Evolutionary conservation across 2,888 invertebrate species (phyloP), one percentile per base, ranked within the genome.

Genomic region (Argyresthia goedartella): DNA sequence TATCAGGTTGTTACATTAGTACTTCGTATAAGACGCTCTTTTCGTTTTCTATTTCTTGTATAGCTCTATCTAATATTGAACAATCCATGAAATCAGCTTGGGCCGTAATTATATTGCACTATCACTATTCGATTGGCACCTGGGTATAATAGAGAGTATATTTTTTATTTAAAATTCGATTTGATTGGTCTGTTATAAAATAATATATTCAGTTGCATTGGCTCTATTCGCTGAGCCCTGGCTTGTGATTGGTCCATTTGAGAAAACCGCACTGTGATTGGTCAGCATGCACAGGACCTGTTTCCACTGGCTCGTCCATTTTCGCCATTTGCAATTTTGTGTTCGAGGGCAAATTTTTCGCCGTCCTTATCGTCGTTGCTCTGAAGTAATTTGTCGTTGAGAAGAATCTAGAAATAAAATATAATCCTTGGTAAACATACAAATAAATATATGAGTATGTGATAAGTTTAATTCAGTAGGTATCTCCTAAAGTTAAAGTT

Each of bases 351-450:
- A 70, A 94, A 91, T 68, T 88, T 90, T 8, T 93, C 93, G 44
- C 88, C 88, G 62, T 93, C 93, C 67, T 87, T 90, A 69, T 78
- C 88, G 62, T 92, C 92, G 69, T 88, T 90, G 60, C 89, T 91
- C 65, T 91, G 91, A 64, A 93, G 89, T 60, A 93, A 75, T 76
- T 91, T 91, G 78, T 94, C 94, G 69, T 93, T 93, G 65, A 92
- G 88, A 58, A 94, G 89, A 73, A 94, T 94, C 94, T 94, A 80
- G 3, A 69, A 73, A 55, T 44, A 15, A 1, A 14, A 36, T 9
- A 35, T 13, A 36, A 14, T 35, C n/a, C 14, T 11, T 48, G 11
- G 11, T 2, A 2, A 34, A 55, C 14, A 15, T 11, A 51, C n/a
- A 52, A 50, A 47, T 41, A 51, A 53, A 45, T 11, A n/a, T 47